Conservation (phyloP, 1,140 invertebrate species). For the Drosophila erecta region DNA sequence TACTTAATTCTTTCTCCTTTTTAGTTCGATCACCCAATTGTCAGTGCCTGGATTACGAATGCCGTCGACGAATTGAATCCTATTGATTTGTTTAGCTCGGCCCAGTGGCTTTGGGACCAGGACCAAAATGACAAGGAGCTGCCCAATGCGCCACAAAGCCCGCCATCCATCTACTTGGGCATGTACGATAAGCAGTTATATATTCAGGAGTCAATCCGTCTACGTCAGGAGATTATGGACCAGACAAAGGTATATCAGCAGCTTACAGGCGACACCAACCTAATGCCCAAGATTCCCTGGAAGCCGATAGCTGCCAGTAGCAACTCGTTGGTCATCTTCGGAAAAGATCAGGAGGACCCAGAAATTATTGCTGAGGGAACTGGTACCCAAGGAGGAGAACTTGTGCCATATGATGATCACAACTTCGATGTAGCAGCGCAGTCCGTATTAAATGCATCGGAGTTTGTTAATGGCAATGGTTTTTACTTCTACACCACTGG, state of each 20-base stretch:
- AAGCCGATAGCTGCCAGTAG: conserved; percentile 87
- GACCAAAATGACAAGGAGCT: conserved; percentile 57
- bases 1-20: conserved; percentile 4
- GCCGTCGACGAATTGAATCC: conserved; percentile 87
- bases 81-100: conserved; percentile 91
- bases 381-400: conserved; percentile 36
- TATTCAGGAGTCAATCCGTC: conserved; percentile 86
- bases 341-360: conserved; percentile 67
- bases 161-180: conserved; percentile 92
- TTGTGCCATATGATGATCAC: conserved; percentile 76
- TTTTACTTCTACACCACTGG: conserved; percentile 88
- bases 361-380: conserved; percentile 45
- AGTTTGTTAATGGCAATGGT: conserved; percentile 90
- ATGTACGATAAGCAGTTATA: conserved; percentile 93
- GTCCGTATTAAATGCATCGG: conserved; percentile 89
- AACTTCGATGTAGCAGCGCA: conserved; percentile 86
- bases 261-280: conserved; percentile 72
- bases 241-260: conserved; percentile 66
- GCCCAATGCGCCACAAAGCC: conserved; percentile 32
- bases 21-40: conserved; percentile 93
- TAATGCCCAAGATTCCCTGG: conserved; percentile 88
- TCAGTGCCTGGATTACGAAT: conserved; percentile 92
- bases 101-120: conserved; percentile 85
- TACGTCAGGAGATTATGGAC: conserved; percentile 80
- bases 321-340: conserved; percentile 72